A percentile compares a stretch with the other conserved stretches of the same genome.
phyloP scores from a whole-genome alignment of 2,797 vertebrate genomes.

The Synanceia verrucosa region DNA sequence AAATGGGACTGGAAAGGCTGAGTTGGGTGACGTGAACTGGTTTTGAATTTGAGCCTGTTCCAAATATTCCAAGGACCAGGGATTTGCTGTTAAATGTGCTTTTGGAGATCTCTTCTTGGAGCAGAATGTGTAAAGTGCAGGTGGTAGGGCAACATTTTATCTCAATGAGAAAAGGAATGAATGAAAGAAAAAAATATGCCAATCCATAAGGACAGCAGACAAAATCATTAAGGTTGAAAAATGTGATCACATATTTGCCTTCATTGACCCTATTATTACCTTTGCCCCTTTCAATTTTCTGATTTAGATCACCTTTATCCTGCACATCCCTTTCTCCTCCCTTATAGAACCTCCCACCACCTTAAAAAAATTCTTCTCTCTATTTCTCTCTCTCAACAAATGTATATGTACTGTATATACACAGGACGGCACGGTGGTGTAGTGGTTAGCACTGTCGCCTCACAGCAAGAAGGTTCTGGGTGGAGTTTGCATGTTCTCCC shows the following conservation, averaged over 20 bases:
- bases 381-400: background rate
- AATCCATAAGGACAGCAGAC: no score
- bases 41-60: background rate
- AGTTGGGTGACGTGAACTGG: background rate
- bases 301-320: conserved; percentile 5
- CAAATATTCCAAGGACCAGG: background rate
- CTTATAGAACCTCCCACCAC: background rate
- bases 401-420: no score
- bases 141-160: no score
- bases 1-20: conserved; percentile 23
- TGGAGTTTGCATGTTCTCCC: no score
- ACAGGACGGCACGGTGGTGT: no score
- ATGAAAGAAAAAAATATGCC: no score
- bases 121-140: background rate
- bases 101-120: background rate
- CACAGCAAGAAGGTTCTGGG: no score
- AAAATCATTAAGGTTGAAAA: conserved; percentile 51
- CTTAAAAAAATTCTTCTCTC: no score
- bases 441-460: no score
- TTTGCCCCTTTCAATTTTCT: conserved; percentile 5
- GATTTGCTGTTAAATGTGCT: background rate
- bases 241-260: conserved; percentile 27
- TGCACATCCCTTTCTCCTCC: background rate
- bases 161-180: no score
- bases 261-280: conserved; percentile 29